These are phyloP conservation scores for Saturnia japonica DNA, from an alignment of 2,888 invertebrate genomes.

Conservation along the genomic window DNA sequence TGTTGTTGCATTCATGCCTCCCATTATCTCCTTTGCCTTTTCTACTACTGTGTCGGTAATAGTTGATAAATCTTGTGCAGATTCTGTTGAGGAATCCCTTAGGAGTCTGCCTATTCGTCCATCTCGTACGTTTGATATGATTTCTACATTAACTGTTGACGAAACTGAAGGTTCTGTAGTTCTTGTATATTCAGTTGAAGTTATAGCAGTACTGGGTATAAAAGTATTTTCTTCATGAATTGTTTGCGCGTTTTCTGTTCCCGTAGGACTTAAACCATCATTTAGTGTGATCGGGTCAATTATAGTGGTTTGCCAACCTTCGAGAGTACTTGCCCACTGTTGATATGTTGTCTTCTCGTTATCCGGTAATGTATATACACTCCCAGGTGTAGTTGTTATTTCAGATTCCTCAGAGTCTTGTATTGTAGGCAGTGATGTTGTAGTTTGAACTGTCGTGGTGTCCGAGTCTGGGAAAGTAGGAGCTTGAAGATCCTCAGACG, in stretches of 20 bases:
- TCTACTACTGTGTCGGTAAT: slow-evolving; percentile 84
- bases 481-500: slow-evolving; percentile 71
- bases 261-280: slow-evolving; percentile 81
- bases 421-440: slow-evolving; percentile 55
- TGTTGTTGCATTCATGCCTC: slow-evolving; percentile 88
- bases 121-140: slow-evolving; percentile 50
- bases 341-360: slow-evolving; percentile 70
- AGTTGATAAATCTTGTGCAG: slow-evolving; percentile 83
- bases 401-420: slow-evolving; percentile 52
- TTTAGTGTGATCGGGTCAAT: slow-evolving; percentile 89
- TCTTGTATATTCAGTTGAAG: slow-evolving; percentile 51
- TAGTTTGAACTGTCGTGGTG: slow-evolving; percentile 55
- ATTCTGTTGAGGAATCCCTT: slow-evolving; percentile 69
- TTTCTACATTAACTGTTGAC: slow-evolving; percentile 55
- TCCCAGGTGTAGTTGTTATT: slow-evolving; percentile 56
- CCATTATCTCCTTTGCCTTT: slow-evolving; percentile 89
- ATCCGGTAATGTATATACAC: slow-evolving; percentile 68
- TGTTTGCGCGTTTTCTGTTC: slow-evolving; percentile 50
- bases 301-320: slow-evolving; percentile 85
- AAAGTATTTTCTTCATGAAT: slow-evolving; percentile 50
- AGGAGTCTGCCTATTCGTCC: slow-evolving; percentile 63
- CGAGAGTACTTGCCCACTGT: slow-evolving; percentile 72
- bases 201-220: slow-evolving; percentile 53
- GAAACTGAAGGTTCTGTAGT: slow-evolving; percentile 60
- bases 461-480: slow-evolving; percentile 59